Percentiles rank a stretch among this genome's conserved stretches.
Evolutionary conservation across 2,113 vertebrate species (phyloP).

Genomic region (Coracopsis vasa): DNA sequence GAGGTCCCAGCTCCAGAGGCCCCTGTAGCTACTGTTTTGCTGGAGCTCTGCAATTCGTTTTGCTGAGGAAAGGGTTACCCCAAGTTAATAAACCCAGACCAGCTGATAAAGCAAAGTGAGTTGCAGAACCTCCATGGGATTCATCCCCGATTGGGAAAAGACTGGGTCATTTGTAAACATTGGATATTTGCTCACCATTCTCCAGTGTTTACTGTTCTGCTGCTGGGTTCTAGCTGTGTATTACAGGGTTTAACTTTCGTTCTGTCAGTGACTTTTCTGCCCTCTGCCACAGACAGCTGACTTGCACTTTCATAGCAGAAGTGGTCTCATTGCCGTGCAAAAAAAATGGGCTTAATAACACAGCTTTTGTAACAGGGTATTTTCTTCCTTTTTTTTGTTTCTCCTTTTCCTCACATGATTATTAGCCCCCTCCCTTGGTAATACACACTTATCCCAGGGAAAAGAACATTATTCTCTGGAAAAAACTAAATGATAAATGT

Average conservation of each 20-base stretch:
- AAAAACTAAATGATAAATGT: not conserved
- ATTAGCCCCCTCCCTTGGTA: not conserved
- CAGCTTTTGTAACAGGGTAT: not conserved
- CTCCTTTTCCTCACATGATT: rapidly evolving
- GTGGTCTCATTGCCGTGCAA: not conserved
- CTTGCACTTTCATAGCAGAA: not conserved
- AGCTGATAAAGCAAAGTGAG: not conserved
- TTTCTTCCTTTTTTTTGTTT: not conserved
- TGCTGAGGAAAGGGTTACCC: not conserved
- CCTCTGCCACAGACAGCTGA: not conserved
- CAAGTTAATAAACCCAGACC: not conserved
- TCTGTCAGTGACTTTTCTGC: not conserved
- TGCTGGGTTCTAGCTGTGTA: not conserved
- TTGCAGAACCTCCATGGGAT: not conserved
- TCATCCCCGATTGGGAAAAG: not conserved
- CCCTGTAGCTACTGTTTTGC: not conserved
- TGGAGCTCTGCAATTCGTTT: not conserved
- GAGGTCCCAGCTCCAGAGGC: not conserved
- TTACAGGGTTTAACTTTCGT: not conserved
- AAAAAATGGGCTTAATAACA: not conserved
- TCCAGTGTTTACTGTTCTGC: not conserved
- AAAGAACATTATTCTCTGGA: not conserved
- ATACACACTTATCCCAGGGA: not conserved
- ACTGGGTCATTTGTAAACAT: not conserved
- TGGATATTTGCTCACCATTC: not conserved